Base-by-base conservation (phyloP, 2,888 invertebrate genomes). In the Papilio protenor region DNA sequence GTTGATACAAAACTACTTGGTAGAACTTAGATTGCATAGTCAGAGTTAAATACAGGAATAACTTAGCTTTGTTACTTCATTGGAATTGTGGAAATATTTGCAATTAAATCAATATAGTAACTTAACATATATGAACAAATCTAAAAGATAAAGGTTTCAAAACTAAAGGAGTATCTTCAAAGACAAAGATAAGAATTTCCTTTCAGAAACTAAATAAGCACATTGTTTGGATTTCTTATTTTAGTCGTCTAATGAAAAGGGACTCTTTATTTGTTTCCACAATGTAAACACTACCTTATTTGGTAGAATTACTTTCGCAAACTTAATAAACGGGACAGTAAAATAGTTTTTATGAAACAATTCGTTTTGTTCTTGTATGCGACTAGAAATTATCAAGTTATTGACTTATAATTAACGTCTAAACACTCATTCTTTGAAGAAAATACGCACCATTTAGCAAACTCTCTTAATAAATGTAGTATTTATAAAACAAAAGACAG, bases 201-300 rank as follows among this genome's bases (percentile, higher is more conserved):
- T 69, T 69, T 45, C 45, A 21, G 45, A 69, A 69, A 69, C 45
- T 12, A 69, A 69, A 45, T 40, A 21, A 69, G 21, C 45, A 45
- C 66, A 69, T 69, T 45, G 66, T 69, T 69, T 21, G 66, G 66
- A 69, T 45, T 12, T 40, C 66, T 69, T 69, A 69, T 69, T 69
- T 69, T 12, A 69, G 40, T 69, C 66, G 45, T 69, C 66, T 69
- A 69, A 69, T 69, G 66, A 69, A 69, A 69, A 45, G 18, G 45
- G 66, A 69, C 66, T 69, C 40, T 66, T 66, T 66, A 69, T 69
- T 69, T 69, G 66, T 69, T 45, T 45, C 45, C 45, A 66, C 64
- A 10, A 6, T 45, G 40, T 69, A 45, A 45, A 45, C 45, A 45
- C 45, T 12, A 21, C 45, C 66, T 69, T 69, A 40, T n/a, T 69